Percentiles rank a stretch among this genome's conserved stretches.
Evolutionary conservation across 2,888 invertebrate species (phyloP).

Genomic region (Pardosa pseudoannulata): DNA sequence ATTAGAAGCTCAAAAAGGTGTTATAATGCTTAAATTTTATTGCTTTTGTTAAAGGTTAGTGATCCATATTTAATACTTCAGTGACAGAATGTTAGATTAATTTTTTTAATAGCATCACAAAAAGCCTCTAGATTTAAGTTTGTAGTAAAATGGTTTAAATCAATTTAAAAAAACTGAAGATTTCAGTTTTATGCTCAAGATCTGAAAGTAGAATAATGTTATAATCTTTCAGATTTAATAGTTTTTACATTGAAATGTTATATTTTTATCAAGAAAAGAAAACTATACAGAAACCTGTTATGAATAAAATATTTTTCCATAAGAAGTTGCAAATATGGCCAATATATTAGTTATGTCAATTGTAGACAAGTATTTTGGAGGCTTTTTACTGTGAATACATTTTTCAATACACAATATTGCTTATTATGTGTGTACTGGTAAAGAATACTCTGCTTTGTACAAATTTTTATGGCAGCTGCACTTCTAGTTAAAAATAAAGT

Average conservation of each 20-base stretch:
- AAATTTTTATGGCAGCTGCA: constrained; percentile 68
- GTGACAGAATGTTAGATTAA: too few species aligned
- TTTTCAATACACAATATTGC: constrained; percentile 25
- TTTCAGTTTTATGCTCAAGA: not conserved
- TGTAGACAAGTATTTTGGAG: constrained; percentile 48
- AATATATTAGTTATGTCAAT: constrained; percentile 28
- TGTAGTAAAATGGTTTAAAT: too few species aligned
- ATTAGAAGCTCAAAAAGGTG: too few species aligned
- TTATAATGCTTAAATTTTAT: too few species aligned
- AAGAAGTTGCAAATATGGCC: not conserved
- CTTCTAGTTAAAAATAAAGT: constrained; percentile 22
- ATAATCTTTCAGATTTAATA: not conserved
- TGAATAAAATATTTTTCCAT: constrained; percentile 9
- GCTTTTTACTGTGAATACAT: constrained; percentile 40
- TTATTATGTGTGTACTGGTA: constrained; percentile 31
- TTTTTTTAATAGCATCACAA: too few species aligned
- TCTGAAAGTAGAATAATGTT: not conserved
- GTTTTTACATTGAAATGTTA: not conserved
- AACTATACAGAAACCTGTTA: not conserved
- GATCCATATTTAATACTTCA: too few species aligned
- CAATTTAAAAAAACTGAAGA: too few species aligned
- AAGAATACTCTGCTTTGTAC: constrained; percentile 52
- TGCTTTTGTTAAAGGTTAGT: too few species aligned
- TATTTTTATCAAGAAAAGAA: not conserved
- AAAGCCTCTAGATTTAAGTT: too few species aligned